Evolutionary conservation across 2,888 invertebrate genomes (phyloP), one percentile per base, ranked within the genome.

Genomic region (Strigamia transsilvanica): DNA sequence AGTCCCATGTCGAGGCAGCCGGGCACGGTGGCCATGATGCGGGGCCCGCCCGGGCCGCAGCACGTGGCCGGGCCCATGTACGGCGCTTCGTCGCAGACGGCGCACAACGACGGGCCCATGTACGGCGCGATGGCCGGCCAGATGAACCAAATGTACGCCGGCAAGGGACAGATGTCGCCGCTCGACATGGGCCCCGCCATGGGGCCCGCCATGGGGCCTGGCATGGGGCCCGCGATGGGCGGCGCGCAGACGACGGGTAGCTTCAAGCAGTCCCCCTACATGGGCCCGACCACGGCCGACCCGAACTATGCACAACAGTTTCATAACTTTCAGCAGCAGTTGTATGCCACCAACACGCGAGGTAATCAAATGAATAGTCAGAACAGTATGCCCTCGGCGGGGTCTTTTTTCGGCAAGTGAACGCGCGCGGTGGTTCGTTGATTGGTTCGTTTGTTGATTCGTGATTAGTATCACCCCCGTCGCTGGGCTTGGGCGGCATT

Each of bases 251-350:
- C 51, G 51, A 51, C 89, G 85, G 89, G 90, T 73, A 92, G 91
- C 84, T 94, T 93, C 89, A 94, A 94, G 87, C 93, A 92, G 85
- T 89, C 90, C 66, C 91, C 92, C 5, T 96, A 94, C 87, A 93
- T 94, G 82, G 94, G 94, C 38, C 94, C 94, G 10, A 93, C 86
- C 46, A 94, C 95, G 83, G 93, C 93, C 79, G 96, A 97, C 89
- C 94, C 96, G 15, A 95, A 94, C 88, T 97, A 97, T 90, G 96
- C 96, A 87, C 95, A 95, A 88, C 96, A 96, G 91, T 97, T 94
- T 90, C 96, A 96, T 89, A 95, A 96, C 89, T 97, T 97, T 90
- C 97, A 97, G 88, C 97, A 97, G 88, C 96, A 96, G 89, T 89
- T 97, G 85, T 97, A 97, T 89, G 96, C 97, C 84, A 97, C 96